Evolutionary conservation across 2,113 vertebrate species (phyloP).

Genomic region (Alces alces): DNA sequence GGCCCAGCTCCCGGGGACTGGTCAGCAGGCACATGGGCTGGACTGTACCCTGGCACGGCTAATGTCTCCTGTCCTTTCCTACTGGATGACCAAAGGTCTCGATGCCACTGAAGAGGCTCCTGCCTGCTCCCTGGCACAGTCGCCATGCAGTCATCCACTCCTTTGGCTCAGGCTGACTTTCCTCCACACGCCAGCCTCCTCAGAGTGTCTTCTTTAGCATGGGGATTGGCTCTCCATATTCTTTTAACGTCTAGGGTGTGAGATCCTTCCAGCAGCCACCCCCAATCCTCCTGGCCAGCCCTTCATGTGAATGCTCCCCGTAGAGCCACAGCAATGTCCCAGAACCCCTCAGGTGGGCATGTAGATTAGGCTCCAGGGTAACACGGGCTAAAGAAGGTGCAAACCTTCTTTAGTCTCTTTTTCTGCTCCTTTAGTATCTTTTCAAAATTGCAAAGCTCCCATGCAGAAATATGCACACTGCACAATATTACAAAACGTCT

Average conservation of each 20-base stretch:
- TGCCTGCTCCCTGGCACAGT: fast-evolving
- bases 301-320: neutral
- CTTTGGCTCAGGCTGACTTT: neutral
- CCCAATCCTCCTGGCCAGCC: neutral
- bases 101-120: fast-evolving
- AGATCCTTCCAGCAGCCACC: neutral
- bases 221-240: neutral
- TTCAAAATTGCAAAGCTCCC: constrained; percentile 54
- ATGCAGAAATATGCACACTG: constrained; percentile 37
- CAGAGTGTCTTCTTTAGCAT: neutral
- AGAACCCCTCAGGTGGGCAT: neutral
- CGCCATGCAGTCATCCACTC: neutral
- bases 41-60: fast-evolving
- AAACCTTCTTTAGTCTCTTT: constrained; percentile 1
- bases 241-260: neutral
- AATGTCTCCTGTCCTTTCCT: neutral
- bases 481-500: constrained; percentile 64
- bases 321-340: neutral
- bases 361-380: neutral
- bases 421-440: constrained; percentile 30
- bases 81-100: neutral
- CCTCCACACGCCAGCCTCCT: neutral
- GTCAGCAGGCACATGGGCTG: neutral
- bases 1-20: fast-evolving
- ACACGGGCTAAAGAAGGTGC: neutral